Evolutionary conservation across 2,797 vertebrate genomes (phyloP), one percentile per base, ranked within the genome.

Genomic region (Trematomus bernacchii): DNA sequence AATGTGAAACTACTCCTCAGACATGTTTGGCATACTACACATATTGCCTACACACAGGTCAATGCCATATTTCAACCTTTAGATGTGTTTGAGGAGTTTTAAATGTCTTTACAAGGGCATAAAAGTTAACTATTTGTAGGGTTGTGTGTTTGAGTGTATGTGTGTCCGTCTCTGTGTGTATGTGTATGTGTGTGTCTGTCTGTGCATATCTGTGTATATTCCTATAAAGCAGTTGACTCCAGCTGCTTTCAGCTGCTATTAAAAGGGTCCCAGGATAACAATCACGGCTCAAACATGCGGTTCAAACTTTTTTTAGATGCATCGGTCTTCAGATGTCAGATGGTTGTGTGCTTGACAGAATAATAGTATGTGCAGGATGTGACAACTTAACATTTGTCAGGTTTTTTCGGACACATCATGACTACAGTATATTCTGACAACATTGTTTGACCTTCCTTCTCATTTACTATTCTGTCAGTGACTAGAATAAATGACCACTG

Each of bases 231-330:
- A 63, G 52, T 64, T 64, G 63, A 69, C 68, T 50, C 8, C 83
- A 90, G 82, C 80, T 92, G 89, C 69, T 89, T 42, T 80, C 53
- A 21, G 69, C 30, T 51, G 76, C 77, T 79, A 74, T 85, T 76
- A 66, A 71, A 57, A 79, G 68, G 27, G 68, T 69, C 76, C 57
- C 74, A 6, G 21, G 51, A 53, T 21, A 69, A 57, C 66, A 73
- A 76, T 82, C 23, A 62, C 37, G 2, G 10, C 42, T 77, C 19
- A 77, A 57, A 66, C 70, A 75, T 23, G 19, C 64, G 44, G 58
- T 51, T 71, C 62, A 69, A 76, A 66, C 37, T 54, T 62, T 67
- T 67, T 83, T 82, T 4, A 53, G 8, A 80, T 63, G 54, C 44
- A 43, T 15, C 14, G 13, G 15, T 40, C 54, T 50, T 73, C 16